Percentiles rank a stretch among this genome's conserved stretches.
Evolutionary conservation across 2,797 vertebrate genomes (phyloP).

Genomic region (Malurus splendens): DNA sequence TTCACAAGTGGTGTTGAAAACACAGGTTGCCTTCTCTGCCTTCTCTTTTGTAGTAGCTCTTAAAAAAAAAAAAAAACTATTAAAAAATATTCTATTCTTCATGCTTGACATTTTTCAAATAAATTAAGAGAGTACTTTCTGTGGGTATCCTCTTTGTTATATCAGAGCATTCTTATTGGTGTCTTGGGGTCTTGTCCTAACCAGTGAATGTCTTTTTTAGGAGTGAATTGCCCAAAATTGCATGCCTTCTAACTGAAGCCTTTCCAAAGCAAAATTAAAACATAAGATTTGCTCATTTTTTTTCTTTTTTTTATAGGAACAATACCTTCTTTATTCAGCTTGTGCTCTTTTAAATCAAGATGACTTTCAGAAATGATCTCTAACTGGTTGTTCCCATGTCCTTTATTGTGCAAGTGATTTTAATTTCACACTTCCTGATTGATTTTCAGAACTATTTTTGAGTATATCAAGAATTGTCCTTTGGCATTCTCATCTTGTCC

Average conservation of each 20-base stretch:
- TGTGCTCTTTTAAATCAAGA: not conserved
- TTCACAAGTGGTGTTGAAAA: not conserved
- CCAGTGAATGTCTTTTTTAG: not conserved
- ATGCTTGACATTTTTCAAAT: not conserved
- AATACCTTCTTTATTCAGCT: not conserved
- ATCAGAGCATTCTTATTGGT: not conserved
- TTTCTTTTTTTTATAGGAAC: not conserved
- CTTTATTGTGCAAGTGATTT: not conserved
- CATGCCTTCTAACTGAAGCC: rapidly evolving
- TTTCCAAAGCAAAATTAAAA: not conserved
- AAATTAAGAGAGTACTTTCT: not conserved
- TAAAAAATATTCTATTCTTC: not conserved
- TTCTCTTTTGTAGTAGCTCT: not conserved
- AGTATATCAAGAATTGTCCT: not conserved
- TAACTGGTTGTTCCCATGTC: not conserved
- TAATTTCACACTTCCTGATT: not conserved
- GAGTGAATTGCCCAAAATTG: not conserved
- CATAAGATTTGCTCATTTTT: rapidly evolving
- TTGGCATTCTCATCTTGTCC: not conserved
- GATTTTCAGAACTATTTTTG: not conserved
- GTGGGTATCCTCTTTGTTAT: not conserved
- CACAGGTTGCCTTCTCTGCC: not conserved
- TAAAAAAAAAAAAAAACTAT: not conserved
- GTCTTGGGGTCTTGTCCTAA: not conserved
- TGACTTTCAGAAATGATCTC: not conserved